Base-by-base conservation (phyloP, 1,140 invertebrate species). In the Galendromus occidentalis region DNA sequence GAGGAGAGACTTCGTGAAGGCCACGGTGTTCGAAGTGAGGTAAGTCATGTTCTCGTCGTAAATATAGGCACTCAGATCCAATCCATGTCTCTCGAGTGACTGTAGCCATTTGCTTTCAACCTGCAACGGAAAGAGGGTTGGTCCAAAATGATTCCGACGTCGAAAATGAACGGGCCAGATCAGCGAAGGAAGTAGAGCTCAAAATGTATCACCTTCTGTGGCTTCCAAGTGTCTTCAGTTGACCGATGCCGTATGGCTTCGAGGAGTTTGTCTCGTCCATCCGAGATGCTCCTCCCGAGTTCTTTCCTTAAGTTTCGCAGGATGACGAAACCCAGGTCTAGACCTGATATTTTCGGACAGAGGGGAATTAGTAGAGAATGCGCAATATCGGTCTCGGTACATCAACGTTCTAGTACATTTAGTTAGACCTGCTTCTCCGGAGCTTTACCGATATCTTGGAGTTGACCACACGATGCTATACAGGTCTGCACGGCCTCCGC, bases 401-500 rank as follows among this genome's bases (percentile, higher is more conserved):
- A 41, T 63, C 18, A 67, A 70, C 29, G n/a, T 28, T n/a, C n/a
- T n/a, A n/a, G n/a, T n/a, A n/a, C n/a, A n/a, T n/a, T n/a, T n/a
- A n/a, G n/a, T n/a, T n/a, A n/a, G n/a, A n/a, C n/a, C n/a, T n/a
- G n/a, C n/a, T n/a, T n/a, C n/a, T n/a, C 33, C 9, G 33, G 33
- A 39, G 9, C 66, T 69, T 7, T 69, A 68, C 47, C 66, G 42
- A 63, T 69, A 66, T 44, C 71, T 66, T 33, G 66, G 74, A 84
- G 83, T 77, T 85, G 82, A 59, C 83, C 79, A 72, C 87, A 89
- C 63, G 89, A 85, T 69, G 80, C 79, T 68, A 86, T 79, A 39
- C 90, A 82, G 70, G 83, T 81, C 45, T 83, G 79, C 44, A 96
- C 85, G 78, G 91, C 92, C 73, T 93, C 88, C 14, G 90, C 84